These are phyloP conservation scores for Enteromius radiatus DNA, from an alignment of 2,797 vertebrate species.

Conservation along the genomic window DNA sequence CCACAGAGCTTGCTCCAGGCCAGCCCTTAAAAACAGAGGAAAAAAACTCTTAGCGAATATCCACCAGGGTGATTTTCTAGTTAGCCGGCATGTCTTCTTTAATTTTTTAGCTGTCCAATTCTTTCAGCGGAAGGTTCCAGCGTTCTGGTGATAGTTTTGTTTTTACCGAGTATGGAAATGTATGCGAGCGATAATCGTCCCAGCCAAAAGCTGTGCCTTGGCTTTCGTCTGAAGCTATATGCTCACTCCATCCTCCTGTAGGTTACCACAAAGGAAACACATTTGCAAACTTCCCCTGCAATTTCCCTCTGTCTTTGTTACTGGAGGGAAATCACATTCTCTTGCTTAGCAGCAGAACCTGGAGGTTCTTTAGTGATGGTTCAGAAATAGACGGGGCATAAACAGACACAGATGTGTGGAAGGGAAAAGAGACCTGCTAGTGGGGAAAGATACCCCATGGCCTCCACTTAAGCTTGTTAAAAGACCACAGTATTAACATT, in stretches of 20 bases:
- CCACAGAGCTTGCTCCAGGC: conserved; percentile 64
- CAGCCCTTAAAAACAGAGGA: conserved; percentile 59
- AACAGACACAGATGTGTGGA: conserved; percentile 66
- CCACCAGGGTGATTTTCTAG: conserved; percentile 58
- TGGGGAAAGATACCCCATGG: conserved; percentile 51
- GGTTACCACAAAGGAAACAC: conserved; percentile 64
- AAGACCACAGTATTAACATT: conserved; percentile 49
- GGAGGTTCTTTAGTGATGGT: conserved; percentile 64
- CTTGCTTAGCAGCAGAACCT: conserved; percentile 53
- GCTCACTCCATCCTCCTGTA: conserved; percentile 63
- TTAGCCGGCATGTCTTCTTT: conserved; percentile 63
- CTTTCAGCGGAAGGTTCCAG: conserved; percentile 62
- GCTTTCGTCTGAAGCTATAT: conserved; percentile 66
- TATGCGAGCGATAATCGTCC: conserved; percentile 69
- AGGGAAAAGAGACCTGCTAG: conserved; percentile 37
- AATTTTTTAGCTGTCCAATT: conserved; percentile 54
- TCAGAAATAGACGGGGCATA: conserved; percentile 62
- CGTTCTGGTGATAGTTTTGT: conserved; percentile 65
- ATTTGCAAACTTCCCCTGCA: conserved; percentile 65
- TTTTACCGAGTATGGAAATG: conserved; percentile 67
- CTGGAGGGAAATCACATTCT: conserved; percentile 58
- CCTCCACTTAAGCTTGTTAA: conserved; percentile 47
- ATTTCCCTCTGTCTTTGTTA: conserved; percentile 61
- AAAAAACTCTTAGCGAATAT: conserved; percentile 23
- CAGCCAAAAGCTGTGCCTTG: conserved; percentile 66